Evolutionary conservation across 2,113 vertebrate genomes (phyloP), one percentile per base, ranked within the genome.

Genomic region (Otolemur garnettii): DNA sequence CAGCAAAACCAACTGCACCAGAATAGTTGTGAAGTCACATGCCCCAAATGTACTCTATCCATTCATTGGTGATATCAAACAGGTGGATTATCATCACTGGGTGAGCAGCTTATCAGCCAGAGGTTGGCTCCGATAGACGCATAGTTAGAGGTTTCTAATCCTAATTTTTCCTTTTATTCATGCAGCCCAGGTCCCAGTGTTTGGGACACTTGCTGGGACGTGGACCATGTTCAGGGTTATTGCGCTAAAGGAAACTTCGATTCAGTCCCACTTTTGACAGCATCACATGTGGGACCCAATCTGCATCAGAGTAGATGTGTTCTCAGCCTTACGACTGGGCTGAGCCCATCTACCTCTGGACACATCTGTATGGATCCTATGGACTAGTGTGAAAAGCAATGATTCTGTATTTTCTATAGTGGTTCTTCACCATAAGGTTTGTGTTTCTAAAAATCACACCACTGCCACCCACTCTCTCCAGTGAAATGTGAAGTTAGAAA

Each of bases 391-490:
- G 38, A 84, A 38, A 86, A 93, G 59, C 60, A n/a, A 4, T 24
- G 28, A 83, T 30, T 80, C 0, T 24, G 1, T 2, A 12, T 18
- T 78, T 88, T 60, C 45, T 66, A 1, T 2, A 22, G 2, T 33
- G 11, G 14, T 50, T 24, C 30, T 57, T 84, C 15, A 11, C 2
- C 12, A 2, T 84, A 69, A 82, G 59, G 26, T 83, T 86, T 87
- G n/a, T 62, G 42, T 66, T 83, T 87, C 85, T 42, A 42, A 90
- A 90, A 83, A 64, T 57, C 71, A 69, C 71, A 90, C 21, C 53
- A 80, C 0, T 3, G 19, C 17, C 68, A 81, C 60, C 35, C 62
- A 81, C 55, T 33, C n/a, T 33, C 18, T 50, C 45, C 38, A n/a
- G 72, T 81, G 66, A 75, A 69, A 57, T 42, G 0, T 57, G 30